Base-by-base conservation (phyloP, 2,797 vertebrate genomes). In the Sardinella longiceps region DNA sequence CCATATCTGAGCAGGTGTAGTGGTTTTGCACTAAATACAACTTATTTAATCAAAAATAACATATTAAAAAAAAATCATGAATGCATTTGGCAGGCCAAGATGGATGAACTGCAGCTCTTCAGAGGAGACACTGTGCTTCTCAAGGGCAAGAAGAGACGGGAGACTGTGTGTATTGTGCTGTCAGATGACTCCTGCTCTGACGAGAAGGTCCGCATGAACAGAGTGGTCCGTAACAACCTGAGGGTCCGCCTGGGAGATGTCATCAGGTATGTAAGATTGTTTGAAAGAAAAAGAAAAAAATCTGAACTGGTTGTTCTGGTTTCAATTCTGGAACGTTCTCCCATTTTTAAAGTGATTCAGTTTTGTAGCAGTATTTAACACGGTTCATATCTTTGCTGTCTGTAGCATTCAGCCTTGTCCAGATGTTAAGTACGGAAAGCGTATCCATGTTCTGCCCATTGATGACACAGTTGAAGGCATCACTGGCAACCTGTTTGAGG, bases 131-230 rank as follows among this genome's bases (percentile, higher is more conserved):
- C 98, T n/a, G 98, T 99, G 46, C 93, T 99, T 89, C 96, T 99
- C 85, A 99, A 99, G 92, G 98, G 98, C 80, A 99, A 99, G 95
- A 99, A 99, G 93, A 96, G 98, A 88, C 92, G 98, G 86, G 98
- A 99, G 95, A 98, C 97, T 0, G 98, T 99, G 77, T 99, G 98
- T 89, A 99, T 99, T 48, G 98, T 99, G 37, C 95, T 99, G 83
- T 99, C 98, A 37, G 98, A 99, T 85, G 98, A 99, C 89, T 97
- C 96, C 87, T 99, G 98, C 89, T 99, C 98, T 0, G 98, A 99
- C 88, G 98, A 99, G 93, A 99, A 99, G 91, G 98, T 99, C 90
- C 97, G 98, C 90, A 99, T 99, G 98, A 99, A 99, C 90, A 96
- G 98, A 91, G 98, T 99, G 88, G 98, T 99, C 88, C 98, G 98